phyloP scores from a whole-genome alignment of 2,888 invertebrate genomes.

The Polydrusus tereticollis region DNA sequence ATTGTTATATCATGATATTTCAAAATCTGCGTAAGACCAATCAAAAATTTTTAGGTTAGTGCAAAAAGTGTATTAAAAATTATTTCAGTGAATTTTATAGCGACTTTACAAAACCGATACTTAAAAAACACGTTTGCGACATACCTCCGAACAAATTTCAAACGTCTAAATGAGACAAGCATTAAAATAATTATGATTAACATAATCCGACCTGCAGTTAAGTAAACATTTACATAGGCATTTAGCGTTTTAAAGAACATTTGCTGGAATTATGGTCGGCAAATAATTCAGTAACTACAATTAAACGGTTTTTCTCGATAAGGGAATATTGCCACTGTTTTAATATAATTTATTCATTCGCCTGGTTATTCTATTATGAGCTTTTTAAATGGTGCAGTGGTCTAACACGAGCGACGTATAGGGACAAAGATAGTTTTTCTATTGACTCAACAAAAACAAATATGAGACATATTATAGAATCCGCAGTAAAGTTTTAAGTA shows the following conservation, averaged over 20 bases:
- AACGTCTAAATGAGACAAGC: conserved; percentile 19
- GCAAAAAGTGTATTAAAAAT: no score
- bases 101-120: neutral
- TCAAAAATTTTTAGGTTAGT: no score
- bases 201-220: conserved; percentile 31
- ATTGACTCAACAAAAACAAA: no score
- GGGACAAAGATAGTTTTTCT: neutral
- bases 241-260: conserved; percentile 22
- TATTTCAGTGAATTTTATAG: no score
- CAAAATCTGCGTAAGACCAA: no score
- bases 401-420: neutral
- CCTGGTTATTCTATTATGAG: conserved; percentile 21
- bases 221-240: conserved; percentile 35
- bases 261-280: conserved; percentile 19
- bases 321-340: conserved; percentile 36
- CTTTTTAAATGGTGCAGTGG: conserved; percentile 8
- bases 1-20: no score
- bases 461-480: no score
- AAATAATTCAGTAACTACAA: conserved; percentile 23
- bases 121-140: conserved; percentile 5
- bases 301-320: conserved; percentile 40
- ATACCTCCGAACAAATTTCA: conserved; percentile 27
- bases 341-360: conserved; percentile 35
- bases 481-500: no score
- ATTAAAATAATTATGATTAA: conserved; percentile 38